Evolutionary conservation across 2,888 invertebrate species (phyloP), one percentile per base, ranked within the genome.

Genomic region (Cryptophagus acutangulus): DNA sequence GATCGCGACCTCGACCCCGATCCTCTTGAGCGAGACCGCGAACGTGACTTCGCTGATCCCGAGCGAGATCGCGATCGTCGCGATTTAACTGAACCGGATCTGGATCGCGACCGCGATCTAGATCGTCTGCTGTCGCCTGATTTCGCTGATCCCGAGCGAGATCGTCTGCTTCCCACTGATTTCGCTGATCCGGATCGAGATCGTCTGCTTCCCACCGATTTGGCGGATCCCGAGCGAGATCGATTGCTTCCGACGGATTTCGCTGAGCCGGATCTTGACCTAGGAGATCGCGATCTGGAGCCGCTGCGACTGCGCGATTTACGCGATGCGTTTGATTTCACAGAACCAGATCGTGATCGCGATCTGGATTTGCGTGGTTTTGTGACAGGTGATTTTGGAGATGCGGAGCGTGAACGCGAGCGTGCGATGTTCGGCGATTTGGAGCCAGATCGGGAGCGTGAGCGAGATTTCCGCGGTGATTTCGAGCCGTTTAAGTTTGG

Each of bases 31-130:
- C 30, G 30, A n/a, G 47, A 41, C 30, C 39, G 43, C 10, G 38
- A 38, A 4, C 15, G 36, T n/a, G 24, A 20, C n/a, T 20, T 6
- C n/a, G 34, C 33, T n/a, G 57, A 55, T 29, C 50, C 45, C 8
- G 59, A 59, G n/a, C 6, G 20, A 8, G 20, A 20, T 20, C 20
- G 20, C 6, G 20, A 20, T 20, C 20, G 20, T 3, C 20, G 5
- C 6, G 20, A 20, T 5, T 20, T 20, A 20, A 36, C 33, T n/a
- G 57, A 55, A 29, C 50, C 45, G 9, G 59, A 59, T 12, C 53
- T 52, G 2, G 72, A 69, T 13, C 62, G 38, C 17, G 51, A 55
- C 3, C 59, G 50, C 8, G 69, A 66, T 12, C 61, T 59, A 43
- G 62, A 65, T 31, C 54, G 51, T 1, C 61, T 49, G 14, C 31